Base-by-base conservation (phyloP, 2,797 vertebrate species). In the Carduelis carduelis region DNA sequence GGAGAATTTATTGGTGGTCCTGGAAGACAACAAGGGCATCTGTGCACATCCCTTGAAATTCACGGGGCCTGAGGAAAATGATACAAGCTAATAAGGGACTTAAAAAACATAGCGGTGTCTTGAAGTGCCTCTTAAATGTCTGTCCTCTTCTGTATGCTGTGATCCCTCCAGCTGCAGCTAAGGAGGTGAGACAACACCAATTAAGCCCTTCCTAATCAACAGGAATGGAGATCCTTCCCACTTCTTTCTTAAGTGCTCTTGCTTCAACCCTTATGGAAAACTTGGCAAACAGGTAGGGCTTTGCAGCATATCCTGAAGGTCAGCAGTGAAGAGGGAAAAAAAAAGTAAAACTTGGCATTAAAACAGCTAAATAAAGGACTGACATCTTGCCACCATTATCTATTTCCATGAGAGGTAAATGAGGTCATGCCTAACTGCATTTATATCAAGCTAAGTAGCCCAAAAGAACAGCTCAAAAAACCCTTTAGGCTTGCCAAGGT, bases 401-500 rank as follows among this genome's bases (percentile, higher is more conserved):
- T 92, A 44, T 81, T 82, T 94, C 74, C 52, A 63, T 71, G 82
- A 83, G 91, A 89, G 92, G 87, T 95, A 96, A 97, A 96, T 89
- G 95, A 95, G 49, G 41, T 75, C 72, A 95, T 68, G 53, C 89
- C 92, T 93, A 89, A 79, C 86, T 81, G 65, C 74, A 91, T 93
- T 96, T 95, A 65, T 90, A 93, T 94, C 77, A 93, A 96, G 75
- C 35, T 91, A 91, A 85, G 86, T 81, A 93, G 90, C 82, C 79
- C 79, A 88, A 66, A 86, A 93, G 93, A 95, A 94, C 70, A 94
- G 84, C 79, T 90, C 44, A 91, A 66, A 91, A 93, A 88, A 24
- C 85, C 75, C 90, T 92, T 93, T 81, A 93, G 84, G 66, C 39
- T 87, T 93, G 89, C 94, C 88, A 94, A 92, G 71, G 96, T 92